Percentiles rank a stretch among this genome's conserved stretches.
These are phyloP conservation scores for Caenorhabditis zanzibari DNA, from an alignment of 2,888 invertebrate genomes.

Conservation along the genomic window DNA sequence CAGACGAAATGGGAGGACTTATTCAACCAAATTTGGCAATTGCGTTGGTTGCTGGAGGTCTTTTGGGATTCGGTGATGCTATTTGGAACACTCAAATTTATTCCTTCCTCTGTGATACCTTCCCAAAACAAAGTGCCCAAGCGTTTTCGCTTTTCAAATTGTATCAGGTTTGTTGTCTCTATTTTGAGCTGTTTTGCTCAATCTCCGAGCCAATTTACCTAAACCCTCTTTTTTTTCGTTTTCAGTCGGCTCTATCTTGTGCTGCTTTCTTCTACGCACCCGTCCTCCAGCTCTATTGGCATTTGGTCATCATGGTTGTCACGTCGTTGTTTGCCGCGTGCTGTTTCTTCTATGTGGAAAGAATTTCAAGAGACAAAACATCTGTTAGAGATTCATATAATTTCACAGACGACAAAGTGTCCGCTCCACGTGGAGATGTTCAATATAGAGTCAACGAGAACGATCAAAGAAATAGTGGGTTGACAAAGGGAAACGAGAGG, in stretches of 20 bases:
- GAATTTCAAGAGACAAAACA: constrained; percentile 38
- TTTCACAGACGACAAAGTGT: constrained; percentile 25
- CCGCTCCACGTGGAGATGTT: constrained; percentile 34
- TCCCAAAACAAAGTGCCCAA: constrained; percentile 90
- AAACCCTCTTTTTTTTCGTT: constrained; percentile 74
- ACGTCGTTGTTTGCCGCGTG: constrained; percentile 72
- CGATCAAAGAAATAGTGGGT: constrained; percentile 33
- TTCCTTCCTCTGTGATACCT: constrained; percentile 93
- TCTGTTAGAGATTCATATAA: constrained; percentile 56
- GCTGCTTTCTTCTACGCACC: constrained; percentile 85
- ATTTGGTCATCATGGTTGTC: constrained; percentile 84
- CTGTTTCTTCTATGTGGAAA: constrained; percentile 64
- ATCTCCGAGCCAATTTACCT: constrained; percentile 47
- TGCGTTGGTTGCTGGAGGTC: constrained; percentile 93
- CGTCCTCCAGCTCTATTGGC: constrained; percentile 84
- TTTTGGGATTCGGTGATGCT: constrained; percentile 97
- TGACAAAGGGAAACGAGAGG: neutral
- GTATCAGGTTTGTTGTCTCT: constrained; percentile 87
- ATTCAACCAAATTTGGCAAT: constrained; percentile 86
- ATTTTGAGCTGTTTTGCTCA: constrained; percentile 7
- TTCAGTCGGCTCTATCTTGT: constrained; percentile 85
- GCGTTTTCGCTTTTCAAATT: constrained; percentile 99
- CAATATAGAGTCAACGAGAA: constrained; percentile 47
- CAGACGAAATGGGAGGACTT: constrained; percentile 86
- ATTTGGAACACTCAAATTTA: constrained; percentile 95